These are phyloP conservation scores for Apodemia mormo DNA, from an alignment of 2,888 invertebrate genomes.

Conservation along the genomic window DNA sequence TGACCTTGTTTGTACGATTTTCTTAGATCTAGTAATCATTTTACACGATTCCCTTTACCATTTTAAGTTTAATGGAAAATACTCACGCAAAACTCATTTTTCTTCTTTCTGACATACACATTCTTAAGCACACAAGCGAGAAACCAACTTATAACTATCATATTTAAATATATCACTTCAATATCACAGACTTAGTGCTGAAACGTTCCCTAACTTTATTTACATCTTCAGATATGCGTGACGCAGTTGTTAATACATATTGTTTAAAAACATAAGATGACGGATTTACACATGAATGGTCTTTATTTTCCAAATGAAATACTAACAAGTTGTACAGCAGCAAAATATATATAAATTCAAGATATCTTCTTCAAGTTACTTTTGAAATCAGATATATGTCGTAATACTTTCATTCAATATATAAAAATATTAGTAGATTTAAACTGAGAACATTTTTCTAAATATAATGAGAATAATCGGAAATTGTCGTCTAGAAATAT, in stretches of 20 bases:
- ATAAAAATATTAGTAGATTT: too few species aligned
- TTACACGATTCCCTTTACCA: not conserved
- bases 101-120: slow-evolving; percentile 48
- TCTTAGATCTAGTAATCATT: too few species aligned
- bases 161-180: slow-evolving; percentile 56
- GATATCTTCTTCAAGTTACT: not conserved
- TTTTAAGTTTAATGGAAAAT: not conserved
- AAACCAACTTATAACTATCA: slow-evolving; percentile 71
- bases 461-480: too few species aligned
- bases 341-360: not conserved
- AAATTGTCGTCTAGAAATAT: too few species aligned
- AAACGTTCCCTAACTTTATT: slow-evolving; percentile 19
- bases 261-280: not conserved
- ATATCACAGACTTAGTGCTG: slow-evolving; percentile 53
- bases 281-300: not conserved
- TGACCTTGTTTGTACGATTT: too few species aligned
- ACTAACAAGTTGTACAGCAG: not conserved
- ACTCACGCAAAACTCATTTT: slow-evolving; percentile 19
- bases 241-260: slow-evolving; percentile 4
- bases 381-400: not conserved
- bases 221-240: slow-evolving; percentile 17
- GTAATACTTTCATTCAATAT: too few species aligned
- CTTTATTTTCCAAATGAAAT: not conserved
- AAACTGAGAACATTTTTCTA: too few species aligned
- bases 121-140: slow-evolving; percentile 47